These are phyloP conservation scores for Labrus mixtus DNA, from an alignment of 2,113 vertebrate species.

Conservation along the genomic window DNA sequence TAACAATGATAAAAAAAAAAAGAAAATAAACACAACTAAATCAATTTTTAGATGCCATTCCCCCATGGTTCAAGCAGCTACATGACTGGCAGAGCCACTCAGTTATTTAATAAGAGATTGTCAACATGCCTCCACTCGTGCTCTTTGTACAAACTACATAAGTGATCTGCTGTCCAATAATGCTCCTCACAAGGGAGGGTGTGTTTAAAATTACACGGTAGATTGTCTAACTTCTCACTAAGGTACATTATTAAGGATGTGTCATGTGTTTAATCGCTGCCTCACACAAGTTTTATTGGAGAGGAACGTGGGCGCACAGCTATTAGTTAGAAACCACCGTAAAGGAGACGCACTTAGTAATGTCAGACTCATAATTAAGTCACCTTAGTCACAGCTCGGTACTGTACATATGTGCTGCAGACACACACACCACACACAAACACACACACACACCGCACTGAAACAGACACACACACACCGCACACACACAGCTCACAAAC, in stretches of 20 bases:
- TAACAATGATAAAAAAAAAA: neutral
- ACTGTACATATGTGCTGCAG: slow-evolving; percentile 18
- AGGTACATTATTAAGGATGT: slow-evolving; percentile 58
- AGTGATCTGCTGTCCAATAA: slow-evolving; percentile 51
- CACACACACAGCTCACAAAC: slow-evolving; percentile 4
- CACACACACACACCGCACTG: slow-evolving; percentile 7
- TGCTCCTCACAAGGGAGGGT: slow-evolving; percentile 24
- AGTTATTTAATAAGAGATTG: slow-evolving; percentile 16
- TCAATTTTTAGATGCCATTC: neutral
- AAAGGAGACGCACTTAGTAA: slow-evolving; percentile 65
- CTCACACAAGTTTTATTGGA: slow-evolving; percentile 61
- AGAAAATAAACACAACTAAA: neutral
- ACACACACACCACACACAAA: neutral
- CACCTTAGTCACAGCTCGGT: slow-evolving; percentile 61
- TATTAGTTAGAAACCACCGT: slow-evolving; percentile 68
- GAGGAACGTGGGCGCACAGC: slow-evolving; percentile 46
- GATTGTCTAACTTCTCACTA: slow-evolving; percentile 53
- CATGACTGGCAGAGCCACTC: neutral
- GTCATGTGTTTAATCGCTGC: slow-evolving; percentile 63
- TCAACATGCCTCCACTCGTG: slow-evolving; percentile 46
- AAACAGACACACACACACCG: slow-evolving; percentile 28
- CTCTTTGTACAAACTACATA: slow-evolving; percentile 55
- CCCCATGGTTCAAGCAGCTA: neutral
- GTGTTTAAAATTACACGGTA: slow-evolving; percentile 61
- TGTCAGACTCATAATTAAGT: slow-evolving; percentile 70